Evolutionary conservation across 64 coral and sea anemone species (phyloP).

Genomic region (Montipora cactus): DNA sequence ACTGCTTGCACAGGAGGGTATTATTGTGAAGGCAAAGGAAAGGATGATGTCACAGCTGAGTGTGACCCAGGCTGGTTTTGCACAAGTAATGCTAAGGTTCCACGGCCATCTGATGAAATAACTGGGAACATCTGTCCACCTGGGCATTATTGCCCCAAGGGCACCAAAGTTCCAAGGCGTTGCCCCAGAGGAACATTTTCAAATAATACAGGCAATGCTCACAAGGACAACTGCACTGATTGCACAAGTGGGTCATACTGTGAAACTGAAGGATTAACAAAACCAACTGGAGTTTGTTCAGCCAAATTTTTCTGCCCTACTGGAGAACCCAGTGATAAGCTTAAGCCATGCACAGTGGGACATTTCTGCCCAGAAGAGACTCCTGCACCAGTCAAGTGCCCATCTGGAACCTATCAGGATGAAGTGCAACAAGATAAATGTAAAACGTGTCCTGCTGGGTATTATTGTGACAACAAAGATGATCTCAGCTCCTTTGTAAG

Average conservation of each 20-base stretch:
- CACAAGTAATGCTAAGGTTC: conserved; percentile 70
- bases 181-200: conserved; percentile 90
- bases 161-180: conserved; percentile 64
- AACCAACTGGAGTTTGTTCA: conserved; percentile 80
- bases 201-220: conserved; percentile 91
- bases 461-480: conserved; percentile 95
- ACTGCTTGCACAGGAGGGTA: conserved; percentile 82
- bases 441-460: conserved; percentile 88
- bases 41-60: conserved; percentile 63
- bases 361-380: conserved; percentile 86
- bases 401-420: conserved; percentile 93
- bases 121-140: conserved; percentile 91
- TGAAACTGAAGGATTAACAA: conserved; percentile 66
- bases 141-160: conserved; percentile 80
- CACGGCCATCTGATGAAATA: conserved; percentile 81
- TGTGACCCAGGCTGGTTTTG: conserved; percentile 97
- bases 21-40: conserved; percentile 91
- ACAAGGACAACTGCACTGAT: conserved; percentile 43
- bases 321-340: conserved; percentile 57
- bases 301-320: conserved; percentile 86
- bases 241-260: conserved; percentile 88
- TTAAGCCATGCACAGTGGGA: conserved; percentile 63
- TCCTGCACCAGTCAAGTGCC: conserved; percentile 77
- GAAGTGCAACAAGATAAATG: conserved; percentile 84
- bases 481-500: conserved; percentile 78